Percentiles rank a stretch among this genome's conserved stretches.
Conservation (phyloP, 2,113 vertebrate species). For the Silurus asotus region DNA sequence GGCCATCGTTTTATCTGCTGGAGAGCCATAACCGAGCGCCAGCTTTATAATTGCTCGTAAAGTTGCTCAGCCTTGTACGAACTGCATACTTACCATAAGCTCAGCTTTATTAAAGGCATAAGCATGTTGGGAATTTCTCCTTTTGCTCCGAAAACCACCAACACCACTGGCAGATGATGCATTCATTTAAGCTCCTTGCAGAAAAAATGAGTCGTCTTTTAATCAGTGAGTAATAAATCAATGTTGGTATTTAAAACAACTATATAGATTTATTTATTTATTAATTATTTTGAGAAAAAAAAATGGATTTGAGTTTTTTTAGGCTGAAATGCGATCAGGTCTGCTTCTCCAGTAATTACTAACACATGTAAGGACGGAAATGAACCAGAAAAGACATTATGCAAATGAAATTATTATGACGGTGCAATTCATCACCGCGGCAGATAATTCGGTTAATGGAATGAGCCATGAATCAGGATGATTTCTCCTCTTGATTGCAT, state of each 20-base stretch:
- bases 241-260: not conserved
- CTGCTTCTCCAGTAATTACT: conserved; percentile 54
- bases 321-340: conserved; percentile 41
- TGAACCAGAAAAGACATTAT: conserved; percentile 68
- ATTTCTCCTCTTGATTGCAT: conserved; percentile 45
- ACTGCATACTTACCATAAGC: not conserved
- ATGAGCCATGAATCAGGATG: conserved; percentile 51
- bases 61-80: conserved; percentile 16
- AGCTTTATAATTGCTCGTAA: conserved; percentile 16
- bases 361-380: conserved; percentile 60
- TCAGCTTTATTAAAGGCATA: not conserved
- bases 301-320: not conserved
- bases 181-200: not conserved
- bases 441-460: conserved; percentile 57
- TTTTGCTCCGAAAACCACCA: not conserved
- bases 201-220: not conserved
- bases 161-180: too few species aligned
- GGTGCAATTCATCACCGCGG: conserved; percentile 65
- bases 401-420: conserved; percentile 66
- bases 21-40: not conserved
- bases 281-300: too few species aligned
- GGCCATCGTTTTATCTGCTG: not conserved
- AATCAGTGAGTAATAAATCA: too few species aligned
- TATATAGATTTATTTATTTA: not conserved
- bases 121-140: not conserved